These are phyloP conservation scores for Porphyrio hochstetteri DNA, from an alignment of 2,113 vertebrate species.

Conservation along the genomic window DNA sequence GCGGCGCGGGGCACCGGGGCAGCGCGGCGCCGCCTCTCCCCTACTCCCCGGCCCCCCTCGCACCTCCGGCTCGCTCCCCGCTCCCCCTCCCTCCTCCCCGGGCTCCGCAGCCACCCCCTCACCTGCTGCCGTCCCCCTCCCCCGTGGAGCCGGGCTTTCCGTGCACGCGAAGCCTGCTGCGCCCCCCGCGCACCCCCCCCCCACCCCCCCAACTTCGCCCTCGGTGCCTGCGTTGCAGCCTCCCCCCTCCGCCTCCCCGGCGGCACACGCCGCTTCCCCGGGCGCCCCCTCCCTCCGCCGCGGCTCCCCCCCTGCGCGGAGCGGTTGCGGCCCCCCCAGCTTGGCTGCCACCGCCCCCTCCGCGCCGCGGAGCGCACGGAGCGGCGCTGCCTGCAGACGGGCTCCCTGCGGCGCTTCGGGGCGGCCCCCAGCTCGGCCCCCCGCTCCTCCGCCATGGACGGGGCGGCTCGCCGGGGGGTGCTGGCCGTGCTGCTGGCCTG, in stretches of 20 bases:
- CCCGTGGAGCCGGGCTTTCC: neutral
- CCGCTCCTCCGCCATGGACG: constrained; percentile 76
- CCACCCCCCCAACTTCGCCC: neutral
- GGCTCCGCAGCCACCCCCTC: constrained; percentile 24
- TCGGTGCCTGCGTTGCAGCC: constrained; percentile 1
- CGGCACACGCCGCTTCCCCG: constrained; percentile 11
- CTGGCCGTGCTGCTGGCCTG: constrained; percentile 69
- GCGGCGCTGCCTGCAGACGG: constrained; percentile 47
- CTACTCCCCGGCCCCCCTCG: constrained; percentile 40
- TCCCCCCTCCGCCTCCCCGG: constrained; percentile 1
- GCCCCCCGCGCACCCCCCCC: neutral
- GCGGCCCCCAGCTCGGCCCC: constrained; percentile 32
- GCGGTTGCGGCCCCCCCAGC: constrained; percentile 20
- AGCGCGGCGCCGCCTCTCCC: neutral
- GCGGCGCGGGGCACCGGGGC: constrained; percentile 39
- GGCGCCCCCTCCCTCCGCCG: neutral
- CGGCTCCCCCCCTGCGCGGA: neutral
- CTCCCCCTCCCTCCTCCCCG: neutral
- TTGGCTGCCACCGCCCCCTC: constrained; percentile 59
- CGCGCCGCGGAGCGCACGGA: constrained; percentile 55
- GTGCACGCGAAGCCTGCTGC: neutral
- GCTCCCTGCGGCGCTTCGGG: constrained; percentile 35
- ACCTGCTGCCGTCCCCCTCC: constrained; percentile 24
- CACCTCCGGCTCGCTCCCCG: constrained; percentile 2
- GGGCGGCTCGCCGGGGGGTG: constrained; percentile 72